phyloP scores from a whole-genome alignment of 2,888 invertebrate species.

The Allolobophora icterica region DNA sequence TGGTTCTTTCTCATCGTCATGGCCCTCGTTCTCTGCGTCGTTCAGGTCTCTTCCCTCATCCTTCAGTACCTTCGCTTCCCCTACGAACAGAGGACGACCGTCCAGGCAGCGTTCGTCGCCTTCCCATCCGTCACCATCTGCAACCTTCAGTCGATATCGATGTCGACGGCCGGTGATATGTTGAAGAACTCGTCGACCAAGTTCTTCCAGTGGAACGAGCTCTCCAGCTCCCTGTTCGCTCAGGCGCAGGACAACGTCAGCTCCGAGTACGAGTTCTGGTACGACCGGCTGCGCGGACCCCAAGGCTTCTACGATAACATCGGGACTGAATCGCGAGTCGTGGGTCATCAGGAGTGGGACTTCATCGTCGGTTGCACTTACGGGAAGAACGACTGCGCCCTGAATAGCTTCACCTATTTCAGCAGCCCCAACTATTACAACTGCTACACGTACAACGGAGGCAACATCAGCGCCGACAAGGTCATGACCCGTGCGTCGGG shows the following conservation, averaged over 20 bases:
- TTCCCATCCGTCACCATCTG: slow-evolving; percentile 60
- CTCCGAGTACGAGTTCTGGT: slow-evolving; percentile 23
- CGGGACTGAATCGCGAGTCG: slow-evolving; percentile 52
- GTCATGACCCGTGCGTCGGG: slow-evolving; percentile 59
- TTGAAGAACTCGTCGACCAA: slow-evolving; percentile 33
- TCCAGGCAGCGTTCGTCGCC: slow-evolving; percentile 52
- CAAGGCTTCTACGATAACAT: slow-evolving; percentile 58
- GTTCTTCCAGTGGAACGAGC: slow-evolving; percentile 34
- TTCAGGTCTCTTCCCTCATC: slow-evolving; percentile 36
- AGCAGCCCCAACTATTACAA: slow-evolving; percentile 60
- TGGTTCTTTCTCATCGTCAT: slow-evolving; percentile 37
- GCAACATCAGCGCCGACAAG: slow-evolving; percentile 46
- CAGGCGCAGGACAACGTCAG: not conserved
- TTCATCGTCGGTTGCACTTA: slow-evolving; percentile 57
- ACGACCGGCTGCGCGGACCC: slow-evolving; percentile 35
- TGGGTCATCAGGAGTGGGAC: slow-evolving; percentile 56
- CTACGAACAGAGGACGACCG: slow-evolving; percentile 35
- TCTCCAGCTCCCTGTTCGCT: slow-evolving; percentile 23
- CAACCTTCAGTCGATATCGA: slow-evolving; percentile 58
- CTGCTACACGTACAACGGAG: slow-evolving; percentile 61
- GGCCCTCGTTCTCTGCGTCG: slow-evolving; percentile 33
- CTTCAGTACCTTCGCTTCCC: slow-evolving; percentile 40
- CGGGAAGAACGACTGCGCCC: slow-evolving; percentile 52
- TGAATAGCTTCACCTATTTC: slow-evolving; percentile 54
- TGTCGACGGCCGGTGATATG: slow-evolving; percentile 52